These are phyloP conservation scores for Cheilosia scutellata DNA, from an alignment of 2,888 invertebrate genomes.

Conservation along the genomic window DNA sequence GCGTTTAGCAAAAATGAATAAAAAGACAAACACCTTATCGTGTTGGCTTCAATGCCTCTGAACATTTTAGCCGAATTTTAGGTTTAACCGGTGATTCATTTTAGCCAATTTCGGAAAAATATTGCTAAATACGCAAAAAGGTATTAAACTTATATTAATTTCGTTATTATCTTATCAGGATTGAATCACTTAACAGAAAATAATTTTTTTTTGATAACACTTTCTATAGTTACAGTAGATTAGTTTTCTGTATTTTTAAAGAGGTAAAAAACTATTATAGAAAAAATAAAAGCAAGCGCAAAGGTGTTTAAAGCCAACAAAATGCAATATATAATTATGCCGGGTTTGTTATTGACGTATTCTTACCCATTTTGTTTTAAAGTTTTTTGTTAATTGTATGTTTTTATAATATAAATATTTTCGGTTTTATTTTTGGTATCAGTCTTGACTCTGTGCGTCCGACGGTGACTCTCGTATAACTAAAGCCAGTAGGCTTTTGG, in stretches of 20 bases:
- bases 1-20: constrained; percentile 3
- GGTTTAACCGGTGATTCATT: constrained; percentile 12
- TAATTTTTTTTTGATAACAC: constrained; percentile 13
- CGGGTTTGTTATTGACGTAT: neutral
- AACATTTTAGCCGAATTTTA: constrained; percentile 3
- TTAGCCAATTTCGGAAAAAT: neutral
- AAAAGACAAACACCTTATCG: neutral
- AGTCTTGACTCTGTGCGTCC: constrained; percentile 15
- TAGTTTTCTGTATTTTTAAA: no score
- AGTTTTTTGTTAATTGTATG: neutral
- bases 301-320: constrained; percentile 44
- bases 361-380: constrained; percentile 52
- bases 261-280: neutral
- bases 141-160: neutral
- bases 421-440: neutral
- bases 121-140: constrained; percentile 16
- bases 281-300: constrained; percentile 16
- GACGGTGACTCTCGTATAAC: constrained; percentile 16
- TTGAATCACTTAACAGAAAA: constrained; percentile 13
- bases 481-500: neutral
- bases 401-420: neutral
- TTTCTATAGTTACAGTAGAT: neutral
- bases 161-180: constrained; percentile 20
- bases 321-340: constrained; percentile 16
- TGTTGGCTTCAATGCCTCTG: constrained; percentile 41